phyloP scores from a whole-genome alignment of 1,140 invertebrate genomes.

The Amphibalanus amphitrite region DNA sequence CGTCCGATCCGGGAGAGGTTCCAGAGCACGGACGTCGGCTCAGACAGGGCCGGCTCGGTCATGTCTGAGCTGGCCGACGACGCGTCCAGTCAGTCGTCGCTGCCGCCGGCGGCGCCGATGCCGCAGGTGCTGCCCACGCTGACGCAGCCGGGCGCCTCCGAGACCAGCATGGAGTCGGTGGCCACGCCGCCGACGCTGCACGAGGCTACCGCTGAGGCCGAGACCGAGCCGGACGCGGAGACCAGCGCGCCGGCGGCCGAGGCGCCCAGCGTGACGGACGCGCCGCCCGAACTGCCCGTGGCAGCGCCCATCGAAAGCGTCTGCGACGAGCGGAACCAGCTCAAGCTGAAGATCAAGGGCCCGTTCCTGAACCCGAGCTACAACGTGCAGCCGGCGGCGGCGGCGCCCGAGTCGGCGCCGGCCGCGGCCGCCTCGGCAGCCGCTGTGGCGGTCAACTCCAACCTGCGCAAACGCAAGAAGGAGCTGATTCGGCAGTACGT shows the following conservation, averaged over 20 bases:
- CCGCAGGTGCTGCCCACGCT: not conserved
- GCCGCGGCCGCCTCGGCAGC: no score
- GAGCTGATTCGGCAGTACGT: slow-evolving; percentile 67
- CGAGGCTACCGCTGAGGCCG: no score
- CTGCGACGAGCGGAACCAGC: slow-evolving; percentile 37
- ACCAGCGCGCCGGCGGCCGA: not conserved
- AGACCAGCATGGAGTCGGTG: not conserved
- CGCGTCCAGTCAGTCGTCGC: not conserved
- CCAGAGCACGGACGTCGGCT: not conserved
- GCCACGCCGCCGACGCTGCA: no score
- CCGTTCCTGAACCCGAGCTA: slow-evolving; percentile 63
- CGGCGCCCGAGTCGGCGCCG: no score
- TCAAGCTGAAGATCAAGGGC: slow-evolving; percentile 80
- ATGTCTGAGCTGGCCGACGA: not conserved
- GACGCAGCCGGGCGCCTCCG: not conserved
- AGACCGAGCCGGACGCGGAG: no score
- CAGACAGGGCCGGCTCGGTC: not conserved
- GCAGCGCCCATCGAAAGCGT: not conserved
- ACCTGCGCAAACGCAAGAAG: slow-evolving; percentile 62
- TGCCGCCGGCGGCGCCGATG: not conserved
- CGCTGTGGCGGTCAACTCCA: slow-evolving; percentile 24
- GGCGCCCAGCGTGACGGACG: not conserved
- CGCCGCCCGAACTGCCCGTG: not conserved
- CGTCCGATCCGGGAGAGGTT: not conserved
- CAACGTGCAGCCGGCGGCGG: no score